Conservation (phyloP, 1,140 invertebrate species). For the Pseudachorutes palmiensis region DNA sequence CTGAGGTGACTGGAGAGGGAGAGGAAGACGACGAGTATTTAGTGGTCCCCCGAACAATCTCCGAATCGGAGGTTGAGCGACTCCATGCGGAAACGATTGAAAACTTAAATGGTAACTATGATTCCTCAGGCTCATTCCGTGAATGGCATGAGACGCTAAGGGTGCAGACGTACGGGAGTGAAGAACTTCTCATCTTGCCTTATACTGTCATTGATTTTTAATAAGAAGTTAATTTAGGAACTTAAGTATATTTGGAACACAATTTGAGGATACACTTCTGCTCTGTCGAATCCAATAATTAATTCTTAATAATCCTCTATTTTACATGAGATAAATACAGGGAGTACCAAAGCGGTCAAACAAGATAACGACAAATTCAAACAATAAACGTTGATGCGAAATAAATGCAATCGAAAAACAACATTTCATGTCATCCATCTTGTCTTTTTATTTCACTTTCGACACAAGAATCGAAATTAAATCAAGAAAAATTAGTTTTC, state of each 20-base stretch:
- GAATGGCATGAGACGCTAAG: constrained; percentile 67
- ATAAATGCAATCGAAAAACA: no score
- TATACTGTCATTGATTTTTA: constrained; percentile 79
- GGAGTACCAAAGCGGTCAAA: background rate
- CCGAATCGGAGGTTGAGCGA: constrained; percentile 41
- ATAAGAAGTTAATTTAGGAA: background rate
- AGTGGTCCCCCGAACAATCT: background rate
- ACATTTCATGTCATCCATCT: no score
- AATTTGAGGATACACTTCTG: no score
- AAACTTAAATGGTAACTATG: constrained; percentile 57
- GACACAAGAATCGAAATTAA: no score
- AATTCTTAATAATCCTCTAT: background rate
- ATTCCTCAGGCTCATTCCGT: constrained; percentile 54
- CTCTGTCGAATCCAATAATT: background rate
- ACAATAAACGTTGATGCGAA: no score
- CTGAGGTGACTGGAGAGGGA: background rate
- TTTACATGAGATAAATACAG: background rate
- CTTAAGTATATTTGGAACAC: constrained; percentile 11
- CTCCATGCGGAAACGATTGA: constrained; percentile 45
- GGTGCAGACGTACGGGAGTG: constrained; percentile 57
- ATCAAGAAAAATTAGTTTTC: no score
- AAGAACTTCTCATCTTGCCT: constrained; percentile 75
- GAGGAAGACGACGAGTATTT: constrained; percentile 6
- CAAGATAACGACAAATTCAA: no score
- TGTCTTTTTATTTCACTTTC: no score